phyloP scores from a whole-genome alignment of 2,113 vertebrate species.

The Equus przewalskii region DNA sequence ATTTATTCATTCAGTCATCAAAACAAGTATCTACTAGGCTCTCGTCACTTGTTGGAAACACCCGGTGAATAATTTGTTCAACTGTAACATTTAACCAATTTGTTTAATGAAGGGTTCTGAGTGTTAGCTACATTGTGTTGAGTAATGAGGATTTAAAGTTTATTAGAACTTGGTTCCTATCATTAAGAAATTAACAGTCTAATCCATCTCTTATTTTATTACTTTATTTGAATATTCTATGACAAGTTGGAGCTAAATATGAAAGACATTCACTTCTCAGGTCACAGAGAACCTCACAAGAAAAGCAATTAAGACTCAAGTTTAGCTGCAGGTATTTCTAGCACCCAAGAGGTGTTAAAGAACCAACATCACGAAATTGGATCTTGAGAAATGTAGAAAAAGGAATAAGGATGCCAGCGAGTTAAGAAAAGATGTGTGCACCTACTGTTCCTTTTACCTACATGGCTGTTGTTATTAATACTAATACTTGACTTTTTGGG shows the following conservation, averaged over 20 bases:
- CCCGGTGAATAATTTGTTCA: too few species aligned
- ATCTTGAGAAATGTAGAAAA: background rate
- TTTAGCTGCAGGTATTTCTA: background rate
- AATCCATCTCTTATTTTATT: background rate
- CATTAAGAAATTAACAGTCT: background rate
- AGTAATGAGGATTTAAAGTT: too few species aligned
- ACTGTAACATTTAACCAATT: fast-evolving
- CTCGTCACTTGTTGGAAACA: background rate
- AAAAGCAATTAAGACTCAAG: background rate
- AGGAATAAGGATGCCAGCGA: fast-evolving
- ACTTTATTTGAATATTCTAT: background rate
- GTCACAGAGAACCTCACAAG: background rate
- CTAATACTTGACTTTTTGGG: fast-evolving
- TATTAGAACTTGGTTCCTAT: background rate
- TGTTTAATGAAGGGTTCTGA: fast-evolving
- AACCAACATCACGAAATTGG: background rate
- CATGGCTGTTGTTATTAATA: fast-evolving
- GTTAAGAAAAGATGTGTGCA: fast-evolving
- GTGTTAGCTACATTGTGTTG: too few species aligned
- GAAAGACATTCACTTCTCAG: background rate
- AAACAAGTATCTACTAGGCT: too few species aligned
- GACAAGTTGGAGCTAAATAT: background rate
- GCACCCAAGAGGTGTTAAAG: background rate
- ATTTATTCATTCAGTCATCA: too few species aligned
- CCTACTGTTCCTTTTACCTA: too few species aligned